Conservation (phyloP, 2,113 vertebrate species). For the Labeo catla region DNA sequence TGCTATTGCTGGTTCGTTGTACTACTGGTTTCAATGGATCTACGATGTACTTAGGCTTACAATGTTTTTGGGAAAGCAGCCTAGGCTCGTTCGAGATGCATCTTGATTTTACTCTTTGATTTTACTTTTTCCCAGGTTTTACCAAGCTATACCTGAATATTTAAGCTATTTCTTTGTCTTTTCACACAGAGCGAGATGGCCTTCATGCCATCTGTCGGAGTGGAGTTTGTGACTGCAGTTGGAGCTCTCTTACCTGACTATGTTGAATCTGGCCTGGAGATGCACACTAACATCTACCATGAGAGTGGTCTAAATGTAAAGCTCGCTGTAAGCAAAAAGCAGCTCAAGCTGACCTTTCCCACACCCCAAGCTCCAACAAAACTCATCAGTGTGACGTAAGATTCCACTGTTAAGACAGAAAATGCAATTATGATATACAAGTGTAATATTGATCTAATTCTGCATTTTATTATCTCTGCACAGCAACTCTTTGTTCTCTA, state of each 20-base stretch:
- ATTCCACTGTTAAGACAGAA: not conserved
- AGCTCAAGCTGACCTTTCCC: constrained; percentile 84
- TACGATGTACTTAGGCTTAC: too few species aligned
- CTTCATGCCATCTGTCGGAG: constrained; percentile 84
- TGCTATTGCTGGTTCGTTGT: too few species aligned
- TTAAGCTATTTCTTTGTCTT: not conserved
- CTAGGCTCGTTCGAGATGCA: too few species aligned
- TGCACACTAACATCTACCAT: constrained; percentile 87
- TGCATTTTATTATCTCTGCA: constrained; percentile 47
- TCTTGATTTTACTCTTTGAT: too few species aligned
- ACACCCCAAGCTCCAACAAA: constrained; percentile 77
- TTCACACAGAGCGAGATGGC: constrained; percentile 76
- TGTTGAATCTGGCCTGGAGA: constrained; percentile 81
- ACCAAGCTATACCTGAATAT: not conserved
- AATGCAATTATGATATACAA: not conserved
- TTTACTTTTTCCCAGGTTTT: not conserved
- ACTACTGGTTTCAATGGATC: too few species aligned
- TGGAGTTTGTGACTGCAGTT: constrained; percentile 87
- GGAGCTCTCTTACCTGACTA: constrained; percentile 85
- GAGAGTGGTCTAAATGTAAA: constrained; percentile 81
- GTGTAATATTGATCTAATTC: constrained; percentile 31
- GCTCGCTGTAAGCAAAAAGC: constrained; percentile 70
- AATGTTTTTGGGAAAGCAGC: too few species aligned
- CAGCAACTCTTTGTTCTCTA: constrained; percentile 83
- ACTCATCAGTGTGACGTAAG: constrained; percentile 85